Evolutionary conservation across 92 coral and sea anemone species (phyloP).

Genomic region (Palythoa grandis): DNA sequence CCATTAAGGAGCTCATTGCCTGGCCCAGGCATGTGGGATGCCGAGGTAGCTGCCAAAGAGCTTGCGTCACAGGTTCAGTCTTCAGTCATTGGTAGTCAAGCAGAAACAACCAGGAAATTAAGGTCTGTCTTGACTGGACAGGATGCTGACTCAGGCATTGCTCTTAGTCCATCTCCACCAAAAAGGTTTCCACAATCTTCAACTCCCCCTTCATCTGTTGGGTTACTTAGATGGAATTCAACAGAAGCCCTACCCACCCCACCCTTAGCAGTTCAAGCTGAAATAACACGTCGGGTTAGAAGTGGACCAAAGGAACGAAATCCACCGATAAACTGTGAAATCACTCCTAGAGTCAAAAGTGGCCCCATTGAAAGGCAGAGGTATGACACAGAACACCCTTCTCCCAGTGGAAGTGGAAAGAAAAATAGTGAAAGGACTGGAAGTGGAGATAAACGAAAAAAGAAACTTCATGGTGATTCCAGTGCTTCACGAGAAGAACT

Average conservation of each 20-base stretch:
- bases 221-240: slow-evolving; percentile 63
- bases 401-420: slow-evolving; percentile 45
- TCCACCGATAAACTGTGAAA: slow-evolving; percentile 55
- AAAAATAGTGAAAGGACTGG: slow-evolving; percentile 61
- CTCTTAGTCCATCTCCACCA: slow-evolving; percentile 79
- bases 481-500: slow-evolving; percentile 72
- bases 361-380: slow-evolving; percentile 56
- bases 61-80: not conserved
- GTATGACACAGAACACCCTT: slow-evolving; percentile 42
- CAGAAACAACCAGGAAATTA: slow-evolving; percentile 49
- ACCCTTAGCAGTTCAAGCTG: slow-evolving; percentile 61
- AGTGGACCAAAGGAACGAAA: slow-evolving; percentile 93
- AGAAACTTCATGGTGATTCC: slow-evolving; percentile 47
- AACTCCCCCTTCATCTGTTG: slow-evolving; percentile 50
- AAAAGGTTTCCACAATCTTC: slow-evolving; percentile 60
- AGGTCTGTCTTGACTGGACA: slow-evolving; percentile 58
- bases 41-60: slow-evolving; percentile 48
- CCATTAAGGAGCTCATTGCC: slow-evolving; percentile 65
- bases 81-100: slow-evolving; percentile 22
- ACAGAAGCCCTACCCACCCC: slow-evolving; percentile 74
- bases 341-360: slow-evolving; percentile 55
- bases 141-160: slow-evolving; percentile 35
- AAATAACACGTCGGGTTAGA: slow-evolving; percentile 77
- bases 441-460: slow-evolving; percentile 74
- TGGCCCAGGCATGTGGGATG: slow-evolving; percentile 50